phyloP scores from a whole-genome alignment of 2,113 vertebrate genomes.

The Phalacrocorax carbo region DNA sequence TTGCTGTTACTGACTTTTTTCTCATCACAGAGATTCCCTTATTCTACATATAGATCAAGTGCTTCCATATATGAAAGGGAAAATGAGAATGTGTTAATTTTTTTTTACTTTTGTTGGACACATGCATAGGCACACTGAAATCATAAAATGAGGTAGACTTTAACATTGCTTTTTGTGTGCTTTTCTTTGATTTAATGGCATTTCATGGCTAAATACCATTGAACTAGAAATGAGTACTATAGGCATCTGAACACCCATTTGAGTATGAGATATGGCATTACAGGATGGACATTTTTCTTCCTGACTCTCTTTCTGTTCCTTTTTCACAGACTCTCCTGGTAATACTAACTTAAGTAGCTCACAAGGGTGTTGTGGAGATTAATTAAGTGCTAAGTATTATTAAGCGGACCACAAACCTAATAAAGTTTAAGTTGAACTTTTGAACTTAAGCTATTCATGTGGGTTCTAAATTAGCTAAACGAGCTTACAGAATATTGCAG shows the following conservation, averaged over 20 bases:
- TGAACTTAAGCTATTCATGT: conserved; percentile 47
- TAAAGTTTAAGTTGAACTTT: conserved; percentile 64
- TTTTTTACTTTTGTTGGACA: neutral
- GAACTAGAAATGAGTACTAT: neutral
- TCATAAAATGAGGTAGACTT: neutral
- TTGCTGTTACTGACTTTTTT: neutral
- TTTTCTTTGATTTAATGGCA: neutral
- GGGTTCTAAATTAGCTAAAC: conserved; percentile 52
- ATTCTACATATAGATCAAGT: neutral
- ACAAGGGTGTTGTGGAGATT: conserved; percentile 48
- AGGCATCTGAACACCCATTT: neutral
- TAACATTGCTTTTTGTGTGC: neutral
- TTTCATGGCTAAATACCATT: neutral
- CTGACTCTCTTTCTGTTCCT: neutral
- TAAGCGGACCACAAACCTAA: conserved; percentile 38
- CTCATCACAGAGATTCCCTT: neutral
- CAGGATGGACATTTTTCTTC: neutral
- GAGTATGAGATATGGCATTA: neutral
- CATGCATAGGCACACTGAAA: neutral
- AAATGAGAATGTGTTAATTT: neutral
- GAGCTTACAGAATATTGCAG: conserved; percentile 44
- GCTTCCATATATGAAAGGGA: neutral
- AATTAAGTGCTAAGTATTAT: conserved; percentile 67
- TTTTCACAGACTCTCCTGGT: conserved; percentile 4
- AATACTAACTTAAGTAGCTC: conserved; percentile 38